Evolutionary conservation across 2,113 vertebrate genomes (phyloP), one percentile per base, ranked within the genome.

Genomic region (Balaeniceps rex): DNA sequence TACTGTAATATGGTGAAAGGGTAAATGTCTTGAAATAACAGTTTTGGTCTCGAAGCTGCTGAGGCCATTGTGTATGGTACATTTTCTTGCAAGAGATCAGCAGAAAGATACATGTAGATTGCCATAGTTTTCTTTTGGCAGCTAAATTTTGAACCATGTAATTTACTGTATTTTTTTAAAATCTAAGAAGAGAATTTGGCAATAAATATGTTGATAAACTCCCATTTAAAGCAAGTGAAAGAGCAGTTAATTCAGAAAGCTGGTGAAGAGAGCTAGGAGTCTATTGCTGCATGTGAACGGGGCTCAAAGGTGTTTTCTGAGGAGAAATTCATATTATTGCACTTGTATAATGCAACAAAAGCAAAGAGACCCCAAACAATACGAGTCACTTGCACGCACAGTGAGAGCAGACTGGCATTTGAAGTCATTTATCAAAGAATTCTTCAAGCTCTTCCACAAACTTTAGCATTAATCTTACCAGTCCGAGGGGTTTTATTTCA

Each of bases 361-460:
- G 44, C 16, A 80, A 88, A 58, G 24, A 83, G 34, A 68, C 81
- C 44, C 38, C 29, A 44, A 54, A 64, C 9, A 66, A 42, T 52
- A 68, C 0, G 0, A 88, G 33, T 61, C 36, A 14, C 44, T 90
- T 31, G 4, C 49, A 15, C 1, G 1, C 14, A 33, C 15, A 70
- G 17, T 31, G 58, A 72, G 28, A 57, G 4, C n/a, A 74, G 25
- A 16, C 23, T 63, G 69, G 28, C 14, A 58, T 63, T 94, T 83
- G 26, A 38, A 84, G 42, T 58, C 4, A 44, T 55, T 58, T 84
- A 54, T 28, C 52, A 47, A 68, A 75, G 33, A 47, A 64, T 76
- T 47, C 38, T 87, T 79, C 14, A 52, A 68, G 69, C 10, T 65
- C 11, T 40, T 70, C 44, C 38, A 24, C 66, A 60, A 49, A 83